Evolutionary conservation across 2,113 vertebrate genomes (phyloP).

Genomic region (Centropristis striata): DNA sequence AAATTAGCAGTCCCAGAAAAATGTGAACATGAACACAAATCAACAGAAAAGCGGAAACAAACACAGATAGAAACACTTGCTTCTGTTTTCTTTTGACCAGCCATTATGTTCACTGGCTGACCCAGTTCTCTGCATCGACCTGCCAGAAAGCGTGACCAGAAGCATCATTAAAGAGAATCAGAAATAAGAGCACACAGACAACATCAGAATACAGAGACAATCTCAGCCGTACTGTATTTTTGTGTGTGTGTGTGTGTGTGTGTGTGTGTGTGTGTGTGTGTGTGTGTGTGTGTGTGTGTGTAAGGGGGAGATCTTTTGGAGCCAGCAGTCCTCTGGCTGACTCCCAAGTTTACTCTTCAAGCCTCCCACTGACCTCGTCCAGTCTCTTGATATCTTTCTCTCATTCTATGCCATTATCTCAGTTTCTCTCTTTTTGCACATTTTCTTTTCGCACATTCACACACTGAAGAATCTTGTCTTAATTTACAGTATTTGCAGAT

Average conservation of each 20-base stretch:
- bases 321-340: slow-evolving; percentile 32
- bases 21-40: background rate
- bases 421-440: slow-evolving; percentile 1
- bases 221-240: background rate
- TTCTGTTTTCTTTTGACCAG: background rate
- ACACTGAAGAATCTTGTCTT: background rate
- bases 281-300: background rate
- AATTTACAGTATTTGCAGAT: background rate
- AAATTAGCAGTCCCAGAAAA: background rate
- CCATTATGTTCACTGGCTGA: slow-evolving; percentile 17
- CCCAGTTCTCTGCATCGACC: slow-evolving; percentile 10
- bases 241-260: background rate
- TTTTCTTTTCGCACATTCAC: background rate
- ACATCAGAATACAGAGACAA: background rate
- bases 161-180: slow-evolving; percentile 18
- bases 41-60: background rate
- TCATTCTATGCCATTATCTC: slow-evolving; percentile 2
- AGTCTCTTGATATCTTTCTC: slow-evolving; percentile 20
- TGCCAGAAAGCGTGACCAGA: slow-evolving; percentile 25
- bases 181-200: slow-evolving; percentile 8
- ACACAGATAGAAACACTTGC: slow-evolving; percentile 2
- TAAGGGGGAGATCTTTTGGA: background rate
- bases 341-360: slow-evolving; percentile 23
- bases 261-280: slow-evolving; percentile 4
- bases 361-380: slow-evolving; percentile 32